Conservation (phyloP, 2,888 invertebrate species). For the Lymantria monacha region DNA sequence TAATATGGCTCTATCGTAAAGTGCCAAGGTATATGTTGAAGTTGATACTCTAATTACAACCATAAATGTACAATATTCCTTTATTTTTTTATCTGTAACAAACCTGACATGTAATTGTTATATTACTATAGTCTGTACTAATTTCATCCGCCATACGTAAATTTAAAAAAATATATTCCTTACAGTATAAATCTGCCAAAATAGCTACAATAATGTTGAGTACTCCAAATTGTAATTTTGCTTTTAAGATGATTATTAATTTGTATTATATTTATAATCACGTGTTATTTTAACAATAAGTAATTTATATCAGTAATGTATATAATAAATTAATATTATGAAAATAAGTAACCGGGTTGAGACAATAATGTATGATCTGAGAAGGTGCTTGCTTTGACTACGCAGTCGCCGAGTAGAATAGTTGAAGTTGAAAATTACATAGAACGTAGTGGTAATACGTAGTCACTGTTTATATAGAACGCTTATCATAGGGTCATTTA, state of each 20-base stretch:
- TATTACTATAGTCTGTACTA: no score
- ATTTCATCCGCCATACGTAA: no score
- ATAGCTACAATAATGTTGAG: no score
- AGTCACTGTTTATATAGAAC: slow-evolving; percentile 12
- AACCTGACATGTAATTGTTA: no score
- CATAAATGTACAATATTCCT: no score
- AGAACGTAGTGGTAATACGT: slow-evolving; percentile 15
- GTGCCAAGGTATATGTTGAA: background rate
- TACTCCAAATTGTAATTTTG: no score
- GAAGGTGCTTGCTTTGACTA: slow-evolving; percentile 5
- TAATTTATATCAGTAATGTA: background rate
- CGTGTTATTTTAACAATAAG: background rate
- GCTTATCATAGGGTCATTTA: slow-evolving; percentile 11
- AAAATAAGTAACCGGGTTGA: slow-evolving; percentile 1
- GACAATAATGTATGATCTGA: slow-evolving; percentile 12
- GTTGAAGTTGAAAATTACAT: slow-evolving; percentile 13
- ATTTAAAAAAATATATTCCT: no score
- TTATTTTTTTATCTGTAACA: no score
- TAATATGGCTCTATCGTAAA: background rate
- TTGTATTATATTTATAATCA: background rate
- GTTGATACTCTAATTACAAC: no score
- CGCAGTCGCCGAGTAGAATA: slow-evolving; percentile 14
- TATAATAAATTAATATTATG: background rate
- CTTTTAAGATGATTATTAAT: background rate
- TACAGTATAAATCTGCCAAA: no score